Base-by-base conservation (phyloP, 2,113 vertebrate genomes). In the Fukomys damarensis region DNA sequence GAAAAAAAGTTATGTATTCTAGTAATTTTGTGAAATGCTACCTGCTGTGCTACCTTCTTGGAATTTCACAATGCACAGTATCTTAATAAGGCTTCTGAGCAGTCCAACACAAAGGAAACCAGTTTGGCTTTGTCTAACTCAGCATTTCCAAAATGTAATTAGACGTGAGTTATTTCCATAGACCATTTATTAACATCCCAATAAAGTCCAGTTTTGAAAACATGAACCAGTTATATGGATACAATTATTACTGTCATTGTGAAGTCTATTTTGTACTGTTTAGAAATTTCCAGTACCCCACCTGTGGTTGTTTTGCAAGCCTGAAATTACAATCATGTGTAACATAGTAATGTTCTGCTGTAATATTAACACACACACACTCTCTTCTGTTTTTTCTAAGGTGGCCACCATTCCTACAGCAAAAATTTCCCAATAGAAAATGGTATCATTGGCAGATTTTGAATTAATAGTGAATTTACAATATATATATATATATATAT, bases 11-110 rank as follows among this genome's bases (percentile, higher is more conserved):
- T 63, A 56, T 28, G 41, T 80, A 82, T 49, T 83, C 20, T 35
- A n/a, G 17, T 49, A 49, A 89, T 54, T 93, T 84, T 83, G 20
- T 59, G 46, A 92, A 94, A 74, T 7, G 1, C 5, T 46, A 54
- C 28, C 85, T 61, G 35, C n/a, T 81, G 61, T 46, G 41, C 46
- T 81, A 38, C 56, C 43, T 91, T 87, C 58, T 94, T 77, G 38
- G 74, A 91, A 80, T 92, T 86, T 63, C 11, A 84, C 30, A 35
- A 17, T 35, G 22, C 26, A 1, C 1, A 26, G 10, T 52, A 63
- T 26, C 35, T 76, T 86, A 54, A 65, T 56, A 80, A 81, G 68
- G 32, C 26, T 87, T 93, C 83, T 83, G 46, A 97, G 82, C 86
- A 83, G 16, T 43, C 58, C 6, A 28, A 32, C n/a, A 52, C 2